Base-by-base conservation (phyloP, 2,888 invertebrate genomes). In the Meganola albula region DNA sequence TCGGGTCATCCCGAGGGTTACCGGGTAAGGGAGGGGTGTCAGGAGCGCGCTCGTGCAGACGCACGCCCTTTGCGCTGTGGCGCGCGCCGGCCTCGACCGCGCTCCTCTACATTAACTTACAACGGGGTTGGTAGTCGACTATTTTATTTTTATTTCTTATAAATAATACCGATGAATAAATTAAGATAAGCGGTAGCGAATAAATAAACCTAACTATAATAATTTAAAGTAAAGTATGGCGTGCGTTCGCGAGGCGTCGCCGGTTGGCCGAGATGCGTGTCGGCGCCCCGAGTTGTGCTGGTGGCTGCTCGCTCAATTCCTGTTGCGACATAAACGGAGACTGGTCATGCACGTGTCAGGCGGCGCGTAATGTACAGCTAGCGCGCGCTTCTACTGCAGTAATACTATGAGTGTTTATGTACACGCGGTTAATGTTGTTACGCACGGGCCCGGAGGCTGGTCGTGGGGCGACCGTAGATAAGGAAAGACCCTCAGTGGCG, bases 301-400 rank as follows among this genome's bases (percentile, higher is more conserved):
- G 78, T 71, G 76, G 74, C 58, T 51, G 76, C 8, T 7, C 16
- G 6, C 74, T 83, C 82, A 83, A 74, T 85, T 74, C 83, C 85
- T 85, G 85, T 84, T 84, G 82, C 83, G 85, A 85, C 85, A 85
- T 83, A 85, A 84, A 85, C 82, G 83, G 74, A 84, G 80, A 82
- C 75, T 79, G 80, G 80, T 87, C 87, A 87, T 87, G 87, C 87
- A 85, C 74, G 70, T 84, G 74, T 85, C 78, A 84, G 82, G 73
- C 71, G 63, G 74, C 82, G 85, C 80, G 58, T 69, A 84, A 85
- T 85, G 73, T 85, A 85, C 84, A 85, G 85, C 82, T 73, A 80
- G 82, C 83, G 83, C 80, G 79, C 83, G 66, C 75, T 75, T 69
- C 78, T 82, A 78, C 76, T 70, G 46, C 53, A n/a, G n/a, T n/a